Evolutionary conservation across 1,140 invertebrate species (phyloP), one percentile per base, ranked within the genome.

Genomic region (Gryon sp.): DNA sequence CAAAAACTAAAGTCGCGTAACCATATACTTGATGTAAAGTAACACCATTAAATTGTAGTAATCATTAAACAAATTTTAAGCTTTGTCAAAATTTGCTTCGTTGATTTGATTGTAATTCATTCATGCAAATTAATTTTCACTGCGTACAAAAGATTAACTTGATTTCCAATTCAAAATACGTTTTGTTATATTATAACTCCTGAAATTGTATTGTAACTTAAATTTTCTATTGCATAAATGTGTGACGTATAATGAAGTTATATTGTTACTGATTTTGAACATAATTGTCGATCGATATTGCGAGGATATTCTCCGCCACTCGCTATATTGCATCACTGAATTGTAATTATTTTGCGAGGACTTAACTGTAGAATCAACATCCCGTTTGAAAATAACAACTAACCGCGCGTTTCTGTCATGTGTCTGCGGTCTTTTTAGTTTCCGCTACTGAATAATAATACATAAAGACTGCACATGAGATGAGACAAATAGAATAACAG

Each of bases 121-220:
- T 48, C 52, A 68, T 66, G 50, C 52, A 68, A 68, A 68, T 68
- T 68, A 68, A 68, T 68, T 46, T 57, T 48, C 50, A 32, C 57
- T 43, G 41, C 52, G 52, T 57, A 57, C 52, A 57, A 68, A 48
- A 68, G 63, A 68, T 68, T 68, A 68, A 57, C 52, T 68, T 48
- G 30, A 68, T 68, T 57, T 68, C 18, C 30, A 57, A 68, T 68
- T 68, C 52, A 68, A 40, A 66, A 53, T 34, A 36, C 40, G 20
- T 55, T 66, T 55, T 53, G 60, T 53, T 66, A 15, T 55, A 30
- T 66, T 57, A 68, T 48, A 32, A 46, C 19, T 43, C 11, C 32
- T 32, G 43, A 69, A 69, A 34, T 9, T 41, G 22, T 50, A 41
- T 41, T 32, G 32, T 2, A 18, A 50, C 16, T 50, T 40, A 50